Conservation (phyloP, 2,113 vertebrate species). For the Octodon degus region DNA sequence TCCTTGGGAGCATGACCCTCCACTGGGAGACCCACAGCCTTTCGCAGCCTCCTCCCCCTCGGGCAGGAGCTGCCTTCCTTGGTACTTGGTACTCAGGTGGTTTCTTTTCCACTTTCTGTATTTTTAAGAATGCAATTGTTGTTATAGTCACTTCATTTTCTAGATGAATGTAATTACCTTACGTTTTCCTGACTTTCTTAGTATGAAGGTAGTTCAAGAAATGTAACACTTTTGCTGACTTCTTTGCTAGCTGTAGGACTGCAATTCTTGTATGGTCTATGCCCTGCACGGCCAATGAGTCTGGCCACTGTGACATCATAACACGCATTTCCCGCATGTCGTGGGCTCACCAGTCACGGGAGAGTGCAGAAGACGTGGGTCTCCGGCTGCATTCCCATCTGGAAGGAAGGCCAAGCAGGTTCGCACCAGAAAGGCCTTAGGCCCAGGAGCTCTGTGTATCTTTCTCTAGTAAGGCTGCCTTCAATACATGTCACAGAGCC, state of each 20-base stretch:
- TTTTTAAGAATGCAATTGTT: background rate
- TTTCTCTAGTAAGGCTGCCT: background rate
- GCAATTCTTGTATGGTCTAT: background rate
- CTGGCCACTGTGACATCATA: background rate
- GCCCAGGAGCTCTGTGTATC: background rate
- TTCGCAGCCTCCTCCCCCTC: background rate
- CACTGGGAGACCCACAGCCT: background rate
- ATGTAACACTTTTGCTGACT: background rate
- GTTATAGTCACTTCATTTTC: background rate
- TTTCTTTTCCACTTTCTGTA: background rate
- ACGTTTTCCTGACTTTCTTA: background rate
- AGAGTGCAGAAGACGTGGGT: background rate
- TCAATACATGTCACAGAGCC: background rate
- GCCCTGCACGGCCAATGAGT: background rate
- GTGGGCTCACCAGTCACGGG: background rate
- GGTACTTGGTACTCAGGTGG: background rate
- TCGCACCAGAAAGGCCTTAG: background rate
- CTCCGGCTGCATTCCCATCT: background rate
- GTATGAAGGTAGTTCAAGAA: background rate
- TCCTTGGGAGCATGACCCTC: background rate
- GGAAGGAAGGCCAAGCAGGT: background rate
- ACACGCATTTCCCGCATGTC: background rate
- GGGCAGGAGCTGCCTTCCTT: background rate
- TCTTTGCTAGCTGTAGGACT: background rate
- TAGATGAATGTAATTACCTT: background rate